Evolutionary conservation across 2,113 vertebrate genomes (phyloP), one percentile per base, ranked within the genome.

Genomic region (Pogona vitticeps): DNA sequence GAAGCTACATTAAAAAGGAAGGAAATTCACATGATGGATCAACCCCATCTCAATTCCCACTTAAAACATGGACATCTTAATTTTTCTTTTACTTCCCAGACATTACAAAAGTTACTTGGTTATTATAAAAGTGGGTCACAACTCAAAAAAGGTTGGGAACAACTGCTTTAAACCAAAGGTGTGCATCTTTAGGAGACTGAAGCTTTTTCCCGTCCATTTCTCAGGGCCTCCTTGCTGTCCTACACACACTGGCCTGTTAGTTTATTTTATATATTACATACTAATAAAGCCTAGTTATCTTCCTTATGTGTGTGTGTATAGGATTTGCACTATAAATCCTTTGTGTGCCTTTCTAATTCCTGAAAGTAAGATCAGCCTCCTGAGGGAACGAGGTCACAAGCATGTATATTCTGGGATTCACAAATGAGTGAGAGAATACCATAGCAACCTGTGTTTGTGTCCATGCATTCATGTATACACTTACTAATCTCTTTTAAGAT

Each of bases 401-500:
- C 59, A 38, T 80, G 79, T 61, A 23, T 52, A 12, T 79, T 61
- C 56, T 79, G 56, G 59, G 77, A 23, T 79, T 38, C n/a, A 61
- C 77, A 80, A 78, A 31, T 59, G 9, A 78, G 58, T 38, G 21
- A 23, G n/a, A 42, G 71, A 84, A 75, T n/a, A 31, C 38, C 38
- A 42, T 63, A 84, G 58, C 56, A 84, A 84, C 58, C 20, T 85
- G 33, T 38, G 46, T 77, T 67, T 78, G 63, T 78, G 14, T 68
- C 31, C n/a, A 36, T 68, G 7, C 42, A 67, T 76, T 17, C n/a
- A 31, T 68, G 15, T 18, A 56, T 68, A 21, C 9, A 38, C 10
- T 76, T 65, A 31, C 28, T 63, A 42, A 31, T 68, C 42, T 59
- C 63, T 58, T 36, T 67, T 42, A 40, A 21, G 26, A 78, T 78